phyloP scores from a whole-genome alignment of 2,888 invertebrate species.

The Auanema freiburgensis region DNA sequence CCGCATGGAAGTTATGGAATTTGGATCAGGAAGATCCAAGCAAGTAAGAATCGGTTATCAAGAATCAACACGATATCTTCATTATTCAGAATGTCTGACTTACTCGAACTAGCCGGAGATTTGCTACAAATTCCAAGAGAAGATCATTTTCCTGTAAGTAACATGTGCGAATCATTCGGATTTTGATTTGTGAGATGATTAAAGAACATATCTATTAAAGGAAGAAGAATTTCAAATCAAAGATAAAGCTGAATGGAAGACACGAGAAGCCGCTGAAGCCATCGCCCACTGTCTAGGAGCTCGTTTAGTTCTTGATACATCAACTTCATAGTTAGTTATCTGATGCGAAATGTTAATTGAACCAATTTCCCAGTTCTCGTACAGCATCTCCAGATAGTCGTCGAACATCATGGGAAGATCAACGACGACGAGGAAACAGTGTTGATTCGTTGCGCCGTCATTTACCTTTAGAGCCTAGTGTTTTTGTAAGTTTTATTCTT shows the following conservation, averaged over 20 bases:
- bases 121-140: conserved; percentile 39
- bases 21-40: conserved; percentile 39
- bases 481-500: conserved; percentile 26
- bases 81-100: conserved; percentile 41
- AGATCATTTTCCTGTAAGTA: conserved; percentile 21
- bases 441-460: conserved; percentile 30
- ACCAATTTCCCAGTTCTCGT: conserved; percentile 9
- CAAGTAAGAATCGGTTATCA: conserved; percentile 19
- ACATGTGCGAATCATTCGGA: conserved; percentile 1
- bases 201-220: conserved; percentile 2
- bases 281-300: conserved; percentile 28
- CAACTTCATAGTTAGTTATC: conserved; percentile 13
- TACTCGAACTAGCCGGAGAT: conserved; percentile 42
- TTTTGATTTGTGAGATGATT: conserved; percentile 3
- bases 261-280: conserved; percentile 28
- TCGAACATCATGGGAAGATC: conserved; percentile 17
- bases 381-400: conserved; percentile 26
- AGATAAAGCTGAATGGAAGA: conserved; percentile 43
- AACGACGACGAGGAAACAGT: conserved; percentile 35
- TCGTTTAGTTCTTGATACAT: conserved; percentile 17
- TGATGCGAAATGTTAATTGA: conserved; percentile 5
- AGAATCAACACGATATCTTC: neutral
- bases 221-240: conserved; percentile 22
- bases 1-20: conserved; percentile 51
- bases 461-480: conserved; percentile 29